These are phyloP conservation scores for Trochalopteron elliotii DNA, from an alignment of 2,113 vertebrate genomes.

Conservation along the genomic window DNA sequence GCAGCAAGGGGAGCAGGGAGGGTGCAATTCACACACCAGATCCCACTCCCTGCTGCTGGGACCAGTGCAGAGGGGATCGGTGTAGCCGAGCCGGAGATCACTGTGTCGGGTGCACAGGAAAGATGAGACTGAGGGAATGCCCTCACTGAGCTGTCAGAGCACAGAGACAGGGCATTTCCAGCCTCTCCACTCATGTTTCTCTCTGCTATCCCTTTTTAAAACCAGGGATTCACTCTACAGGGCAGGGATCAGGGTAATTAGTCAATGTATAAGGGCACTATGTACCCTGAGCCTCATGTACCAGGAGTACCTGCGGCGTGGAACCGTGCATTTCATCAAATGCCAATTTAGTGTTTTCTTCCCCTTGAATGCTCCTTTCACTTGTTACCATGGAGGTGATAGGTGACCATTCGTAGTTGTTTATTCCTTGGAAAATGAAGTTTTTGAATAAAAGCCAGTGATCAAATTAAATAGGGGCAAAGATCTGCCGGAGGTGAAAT, in stretches of 20 bases:
- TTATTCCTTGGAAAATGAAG: slow-evolving; percentile 65
- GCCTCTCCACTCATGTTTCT: background rate
- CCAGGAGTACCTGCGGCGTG: background rate
- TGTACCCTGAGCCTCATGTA: fast-evolving
- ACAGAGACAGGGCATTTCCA: background rate
- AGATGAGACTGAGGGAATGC: background rate
- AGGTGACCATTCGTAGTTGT: slow-evolving; percentile 44
- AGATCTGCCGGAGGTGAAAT: slow-evolving; percentile 72
- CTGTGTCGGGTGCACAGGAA: fast-evolving
- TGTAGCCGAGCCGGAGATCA: fast-evolving
- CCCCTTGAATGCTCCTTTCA: background rate
- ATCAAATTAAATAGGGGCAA: slow-evolving; percentile 72
- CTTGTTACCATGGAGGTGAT: slow-evolving; percentile 39
- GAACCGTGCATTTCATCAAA: background rate
- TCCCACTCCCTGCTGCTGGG: background rate
- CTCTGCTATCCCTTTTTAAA: background rate
- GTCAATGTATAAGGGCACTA: background rate
- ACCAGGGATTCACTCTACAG: fast-evolving
- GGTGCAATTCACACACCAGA: fast-evolving
- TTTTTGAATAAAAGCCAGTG: slow-evolving; percentile 78
- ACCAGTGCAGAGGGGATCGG: background rate
- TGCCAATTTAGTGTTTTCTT: background rate
- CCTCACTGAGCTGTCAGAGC: background rate
- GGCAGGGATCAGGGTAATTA: background rate
- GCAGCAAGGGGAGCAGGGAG: background rate